Base-by-base conservation (phyloP, 2,888 invertebrate genomes). In the Drosophila atripex region DNA sequence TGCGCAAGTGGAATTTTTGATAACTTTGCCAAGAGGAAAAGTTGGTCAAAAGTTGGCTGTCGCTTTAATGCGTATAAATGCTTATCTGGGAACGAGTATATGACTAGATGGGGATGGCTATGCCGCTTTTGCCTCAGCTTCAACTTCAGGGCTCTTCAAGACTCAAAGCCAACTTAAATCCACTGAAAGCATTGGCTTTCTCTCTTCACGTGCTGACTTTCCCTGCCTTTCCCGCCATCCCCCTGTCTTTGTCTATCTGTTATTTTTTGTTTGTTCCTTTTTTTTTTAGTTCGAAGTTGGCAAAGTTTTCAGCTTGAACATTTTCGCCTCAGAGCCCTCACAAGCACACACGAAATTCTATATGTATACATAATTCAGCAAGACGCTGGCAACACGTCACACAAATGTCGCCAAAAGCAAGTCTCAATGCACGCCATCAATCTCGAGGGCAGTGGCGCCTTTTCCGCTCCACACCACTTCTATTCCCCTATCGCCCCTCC, bases 1-100 rank as follows among this genome's bases (percentile, higher is more conserved):
- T 77, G 86, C 86, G 76, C 84, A 88, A 86, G 88, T 80, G 86
- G 86, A 84, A 86, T 88, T 86, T 84, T 86, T 86, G 88, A 88
- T 88, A 84, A 84, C 84, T 84, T 84, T 86, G 66, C 75, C 71
- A 50, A 70, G 75, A 53, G 66, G 53, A 71, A 82, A 87, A 85
- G 69, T 87, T 83, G 87, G 87, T 76, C 82, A 87, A 75, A 82
- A 80, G 82, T 83, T 78, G 85, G 69, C 74, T 76, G 74, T 76
- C 76, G 80, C 82, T 83, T 87, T 83, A 87, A 83, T 85, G 82
- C 87, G 78, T 85, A 87, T 82, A 84, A 86, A 82, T 86, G 78
- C 80, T 76, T 66, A 61, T 69, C 73, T 73, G 41, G 61, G 60
- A 61, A 63, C 55, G 63, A 71, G 56, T 64, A 43, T 71, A 71